Evolutionary conservation across 2,113 vertebrate species (phyloP), one percentile per base, ranked within the genome.

Genomic region (Anarhynchus alexandrinus): DNA sequence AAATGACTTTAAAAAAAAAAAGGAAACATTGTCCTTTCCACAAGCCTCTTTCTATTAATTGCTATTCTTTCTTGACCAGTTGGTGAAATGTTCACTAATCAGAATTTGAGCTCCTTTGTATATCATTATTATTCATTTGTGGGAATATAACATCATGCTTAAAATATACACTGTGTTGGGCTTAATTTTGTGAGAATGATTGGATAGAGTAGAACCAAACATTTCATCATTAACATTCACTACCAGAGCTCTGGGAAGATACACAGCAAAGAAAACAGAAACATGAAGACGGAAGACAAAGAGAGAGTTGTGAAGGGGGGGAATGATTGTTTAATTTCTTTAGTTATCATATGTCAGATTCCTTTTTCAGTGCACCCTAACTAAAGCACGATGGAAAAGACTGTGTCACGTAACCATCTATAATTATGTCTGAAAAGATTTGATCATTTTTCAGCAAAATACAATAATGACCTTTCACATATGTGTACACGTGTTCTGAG

Each of bases 141-240:
- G 27, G n/a, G 26, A 70, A 73, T 70, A 76, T 66, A 36, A 86
- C 25, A 59, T 76, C 29, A 15, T 52, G 17, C 14, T 66, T 82
- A 55, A 93, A 86, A 14, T n/a, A 62, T 71, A 52, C 34, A 34
- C 9, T 93, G 8, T 30, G 36, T 17, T 12, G 27, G 12, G 11
- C 18, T 84, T 92, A 77, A 84, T 90, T 91, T 95, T 92, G 65
- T 93, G 36, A 87, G 23, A 93, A 88, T 59, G 38, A 83, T 40
- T 95, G 42, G 29, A 64, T 70, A 81, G 55, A 86, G 12, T 73
- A 88, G 64, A 93, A 86, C 18, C 26, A 92, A 94, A 83, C 45
- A 71, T 67, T 86, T 71, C 4, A 59, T 94, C 64, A 83, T 95
- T 96, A 94, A 70, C 65, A 90, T 86, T 96, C 90, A 92, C 18